Base-by-base conservation (phyloP, 1,140 invertebrate genomes). In the Dufourea novaeangliae region DNA sequence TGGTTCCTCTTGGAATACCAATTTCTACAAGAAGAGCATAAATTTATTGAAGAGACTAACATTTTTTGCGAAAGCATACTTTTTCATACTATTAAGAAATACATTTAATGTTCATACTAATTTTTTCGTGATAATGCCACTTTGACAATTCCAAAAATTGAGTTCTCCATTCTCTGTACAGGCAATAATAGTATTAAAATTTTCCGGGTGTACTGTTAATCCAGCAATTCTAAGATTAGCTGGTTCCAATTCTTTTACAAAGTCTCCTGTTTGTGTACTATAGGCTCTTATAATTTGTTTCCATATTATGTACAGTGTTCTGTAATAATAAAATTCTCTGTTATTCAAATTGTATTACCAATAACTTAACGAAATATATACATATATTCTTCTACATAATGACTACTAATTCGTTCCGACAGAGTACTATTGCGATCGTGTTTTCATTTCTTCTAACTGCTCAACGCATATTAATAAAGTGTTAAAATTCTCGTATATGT, bases 281-380 rank as follows among this genome's bases (percentile, higher is more conserved):
- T 94, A 95, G n/a, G 93, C 92, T 71, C 93, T 91, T 54, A 95
- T 92, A 34, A 91, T 84, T 52, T 93, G 90, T 27, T 93, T 93
- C 89, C 93, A 94, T 12, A 94, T 86, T 68, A 95, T 91, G 81
- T 94, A 95, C 11, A 95, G 81, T 78, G 90, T 91, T 88, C 94
- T 95, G 86, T 27, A 89, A 92, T 37, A 17, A 80, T 57, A 2
- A 87, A 84, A 63, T 46, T n/a, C n/a, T 69, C 41, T 57, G 46
- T 0, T 50, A 50, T n/a, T 50, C 6, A 50, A 44, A 50, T 8
- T 50, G 6, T 22, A n/a, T 6, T 50, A 1, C 5, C n/a, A 50
- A 7, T 50, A 3, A 37, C 34, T 37, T 37, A 37, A 37, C n/a
- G n/a, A n/a, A n/a, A n/a, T n/a, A n/a, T n/a, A n/a, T n/a, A 44